Evolutionary conservation across 2,797 vertebrate genomes (phyloP), one percentile per base, ranked within the genome.

Genomic region (Saxicola maurus): DNA sequence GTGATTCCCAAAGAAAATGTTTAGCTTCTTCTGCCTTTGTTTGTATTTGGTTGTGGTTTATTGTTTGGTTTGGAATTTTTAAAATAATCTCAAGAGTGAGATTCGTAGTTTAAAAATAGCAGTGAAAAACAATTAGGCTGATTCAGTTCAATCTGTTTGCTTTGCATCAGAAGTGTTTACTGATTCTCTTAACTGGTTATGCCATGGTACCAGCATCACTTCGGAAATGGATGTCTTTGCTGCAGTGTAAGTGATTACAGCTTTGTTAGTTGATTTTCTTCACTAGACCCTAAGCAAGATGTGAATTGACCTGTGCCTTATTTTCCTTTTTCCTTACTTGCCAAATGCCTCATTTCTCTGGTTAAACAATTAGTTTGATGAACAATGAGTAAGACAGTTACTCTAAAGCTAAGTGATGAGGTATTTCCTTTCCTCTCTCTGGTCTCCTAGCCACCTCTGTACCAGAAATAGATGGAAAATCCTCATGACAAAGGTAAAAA

Each of bases 131-230:
- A 62, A 17, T 27, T 57, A 37, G 30, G 24, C 13, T 2, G 10
- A 38, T 60, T 74, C 7, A 2, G 5, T 43, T 80, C 46, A 19
- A 17, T 60, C 25, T 77, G 28, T 15, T 51, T 56, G 46, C 28
- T 80, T 61, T 57, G 45, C 18, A 40, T 40, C 9, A 18, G 40
- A 11, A 31, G 16, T 10, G 20, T 43, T 30, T 52, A 7, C n/a
- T 64, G 13, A 24, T 38, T 55, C 25, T 65, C n/a, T 38, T 11
- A 3, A 6, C 20, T 67, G 17, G 17, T 64, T 12, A 6, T 43
- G n/a, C 38, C 1, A 0, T 33, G 28, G 17, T n/a, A 35, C 7
- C n/a, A 30, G 11, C 19, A 10, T 38, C 11, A 11, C 28, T 12
- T 33, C 25, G 3, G 38, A 8, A 13, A 17, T 8, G 25, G 19